These are phyloP conservation scores for Cryptophagus acutangulus DNA, from an alignment of 2,888 invertebrate genomes.

Conservation along the genomic window DNA sequence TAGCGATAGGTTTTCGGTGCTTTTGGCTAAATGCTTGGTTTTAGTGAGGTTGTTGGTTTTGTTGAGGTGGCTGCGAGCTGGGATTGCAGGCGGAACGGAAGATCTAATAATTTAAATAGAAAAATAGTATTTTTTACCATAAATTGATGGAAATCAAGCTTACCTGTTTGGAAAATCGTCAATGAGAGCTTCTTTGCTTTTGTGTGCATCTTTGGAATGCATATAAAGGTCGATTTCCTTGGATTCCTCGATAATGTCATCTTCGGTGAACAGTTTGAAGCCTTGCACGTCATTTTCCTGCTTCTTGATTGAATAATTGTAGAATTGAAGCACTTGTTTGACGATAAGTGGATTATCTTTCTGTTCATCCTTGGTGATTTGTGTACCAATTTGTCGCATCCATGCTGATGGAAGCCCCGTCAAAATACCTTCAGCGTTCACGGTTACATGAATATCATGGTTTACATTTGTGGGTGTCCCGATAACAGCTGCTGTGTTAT, in stretches of 20 bases:
- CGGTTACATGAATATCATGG: slow-evolving; percentile 82
- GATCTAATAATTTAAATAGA: neutral
- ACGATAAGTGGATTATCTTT: slow-evolving; percentile 86
- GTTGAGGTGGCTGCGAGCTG: slow-evolving; percentile 2
- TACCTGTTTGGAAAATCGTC: slow-evolving; percentile 15
- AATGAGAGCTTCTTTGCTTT: slow-evolving; percentile 53
- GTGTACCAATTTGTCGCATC: slow-evolving; percentile 71
- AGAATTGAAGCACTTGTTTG: slow-evolving; percentile 84
- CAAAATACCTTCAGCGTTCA: slow-evolving; percentile 77
- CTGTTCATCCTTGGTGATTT: slow-evolving; percentile 83
- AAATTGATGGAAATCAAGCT: neutral
- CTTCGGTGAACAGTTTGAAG: slow-evolving; percentile 78
- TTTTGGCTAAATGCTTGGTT: slow-evolving; percentile 44
- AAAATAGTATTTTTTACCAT: neutral
- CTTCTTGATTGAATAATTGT: slow-evolving; percentile 82
- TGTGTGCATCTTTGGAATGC: slow-evolving; percentile 66
- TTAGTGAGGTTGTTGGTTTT: slow-evolving; percentile 35
- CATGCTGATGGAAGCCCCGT: slow-evolving; percentile 83
- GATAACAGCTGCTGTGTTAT: slow-evolving; percentile 60
- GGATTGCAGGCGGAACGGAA: slow-evolving; percentile 1
- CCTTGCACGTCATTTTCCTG: slow-evolving; percentile 64
- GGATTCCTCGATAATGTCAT: slow-evolving; percentile 77
- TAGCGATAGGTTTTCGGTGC: slow-evolving; percentile 44
- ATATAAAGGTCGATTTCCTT: slow-evolving; percentile 73
- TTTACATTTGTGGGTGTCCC: slow-evolving; percentile 81